Base-by-base conservation (phyloP, 2,888 invertebrate genomes). In the Adela reaumurella region DNA sequence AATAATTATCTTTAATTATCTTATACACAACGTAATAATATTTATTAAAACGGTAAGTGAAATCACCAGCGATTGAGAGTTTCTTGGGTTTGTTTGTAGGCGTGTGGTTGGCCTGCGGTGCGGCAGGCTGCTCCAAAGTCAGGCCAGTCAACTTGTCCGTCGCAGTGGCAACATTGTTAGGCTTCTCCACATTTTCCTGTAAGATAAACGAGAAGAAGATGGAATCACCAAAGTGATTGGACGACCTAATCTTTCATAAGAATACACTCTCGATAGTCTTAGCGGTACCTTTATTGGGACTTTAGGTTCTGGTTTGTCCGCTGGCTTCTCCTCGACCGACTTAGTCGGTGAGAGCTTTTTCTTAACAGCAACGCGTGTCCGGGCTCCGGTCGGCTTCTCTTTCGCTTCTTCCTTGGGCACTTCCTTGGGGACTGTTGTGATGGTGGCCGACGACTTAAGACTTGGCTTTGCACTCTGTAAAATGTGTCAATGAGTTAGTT, bases 51-150 rank as follows among this genome's bases (percentile, higher is more conserved):
- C n/a, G n/a, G n/a, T n/a, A n/a, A n/a, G n/a, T n/a, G n/a, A n/a
- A n/a, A n/a, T n/a, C n/a, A n/a, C 78, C 78, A 24, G 92, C 89
- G 62, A 92, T 88, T 55, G 90, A 85, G 47, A 92, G 81, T 67
- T 92, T 93, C 68, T 90, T 92, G 29, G 88, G 88, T 63, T 90
- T 90, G 46, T 90, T 90, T 46, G 82, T 78, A n/a, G 58, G 51
- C 1, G 56, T 52, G 8, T 65, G 57, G 19, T 62, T 62, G 1
- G 52, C 41, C 11, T 54, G 44, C 14, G 49, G 50, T 3, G 56
- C 48, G 3, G 62, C 53, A n/a, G 70, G 57, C 42, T 62, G 71
- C 2, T 68, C 57, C 28, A 76, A 61, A 1, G 70, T 64, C 45
- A 76, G 59, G 14, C 70, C 70, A 19, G 74, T 73, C 55, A 78